These are phyloP conservation scores for Amblyopsis rosae DNA, from an alignment of 2,113 vertebrate species.

Conservation along the genomic window DNA sequence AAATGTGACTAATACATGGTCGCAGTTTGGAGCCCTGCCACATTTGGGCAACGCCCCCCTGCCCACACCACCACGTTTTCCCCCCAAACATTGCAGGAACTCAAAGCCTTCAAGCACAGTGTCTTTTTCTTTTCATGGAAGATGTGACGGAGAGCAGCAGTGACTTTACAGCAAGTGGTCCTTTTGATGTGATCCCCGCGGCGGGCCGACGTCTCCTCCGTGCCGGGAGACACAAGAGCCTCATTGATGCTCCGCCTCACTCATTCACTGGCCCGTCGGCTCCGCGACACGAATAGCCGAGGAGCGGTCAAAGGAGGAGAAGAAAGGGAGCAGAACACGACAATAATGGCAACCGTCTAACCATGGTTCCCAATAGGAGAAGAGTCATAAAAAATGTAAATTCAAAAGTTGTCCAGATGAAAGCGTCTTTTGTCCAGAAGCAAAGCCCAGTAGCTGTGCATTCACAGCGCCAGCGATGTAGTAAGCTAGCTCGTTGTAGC, in stretches of 20 bases:
- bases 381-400: too few species aligned
- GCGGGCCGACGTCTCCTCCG: constrained; percentile 11
- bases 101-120: not conserved
- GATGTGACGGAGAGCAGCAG: constrained; percentile 1
- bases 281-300: constrained; percentile 30
- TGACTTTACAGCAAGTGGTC: constrained; percentile 1
- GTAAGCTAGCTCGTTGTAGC: too few species aligned
- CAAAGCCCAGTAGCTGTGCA: too few species aligned
- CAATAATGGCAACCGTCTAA: not conserved
- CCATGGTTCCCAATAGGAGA: too few species aligned
- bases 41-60: too few species aligned
- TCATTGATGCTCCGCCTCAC: constrained; percentile 36
- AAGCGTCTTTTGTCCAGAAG: too few species aligned
- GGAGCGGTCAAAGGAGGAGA: not conserved
- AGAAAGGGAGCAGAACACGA: not conserved
- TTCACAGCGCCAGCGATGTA: too few species aligned
- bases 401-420: too few species aligned
- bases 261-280: constrained; percentile 42
- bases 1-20: too few species aligned
- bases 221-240: constrained; percentile 46
- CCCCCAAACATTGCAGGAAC: not conserved
- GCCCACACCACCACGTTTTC: not conserved
- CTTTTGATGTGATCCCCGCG: not conserved
- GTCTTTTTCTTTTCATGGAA: not conserved
- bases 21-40: too few species aligned